Evolutionary conservation across 2,113 vertebrate species (phyloP).

Genomic region (Oryzias melastigma): DNA sequence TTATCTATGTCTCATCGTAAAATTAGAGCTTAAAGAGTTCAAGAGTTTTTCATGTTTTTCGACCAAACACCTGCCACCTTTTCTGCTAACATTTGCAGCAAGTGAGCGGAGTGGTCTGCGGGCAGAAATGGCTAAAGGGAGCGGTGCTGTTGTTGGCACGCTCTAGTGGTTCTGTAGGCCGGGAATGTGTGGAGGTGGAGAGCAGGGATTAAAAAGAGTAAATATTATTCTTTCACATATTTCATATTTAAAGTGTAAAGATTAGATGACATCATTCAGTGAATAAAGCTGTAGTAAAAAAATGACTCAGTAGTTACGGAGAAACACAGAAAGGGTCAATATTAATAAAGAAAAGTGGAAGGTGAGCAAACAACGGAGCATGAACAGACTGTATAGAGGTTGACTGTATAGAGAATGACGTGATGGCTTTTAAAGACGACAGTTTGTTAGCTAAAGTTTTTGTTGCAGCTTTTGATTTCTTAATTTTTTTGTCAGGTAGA

Average conservation of each 20-base stretch:
- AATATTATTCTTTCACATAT: constrained; percentile 63
- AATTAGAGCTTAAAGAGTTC: too few relatives aligned
- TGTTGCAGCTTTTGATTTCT: too few relatives aligned
- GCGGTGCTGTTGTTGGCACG: constrained; percentile 65
- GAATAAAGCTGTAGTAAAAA: constrained; percentile 2
- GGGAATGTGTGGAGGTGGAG: constrained; percentile 58
- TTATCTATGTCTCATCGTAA: too few relatives aligned
- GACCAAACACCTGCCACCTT: constrained; percentile 46
- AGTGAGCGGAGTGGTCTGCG: constrained; percentile 13
- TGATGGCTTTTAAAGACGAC: too few relatives aligned
- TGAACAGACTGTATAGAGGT: too few relatives aligned
- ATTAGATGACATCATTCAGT: constrained; percentile 45
- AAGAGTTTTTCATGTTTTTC: constrained; percentile 4
- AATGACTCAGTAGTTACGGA: constrained; percentile 7
- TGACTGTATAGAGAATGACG: too few relatives aligned
- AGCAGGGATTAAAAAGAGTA: constrained; percentile 56
- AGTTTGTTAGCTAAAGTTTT: too few relatives aligned
- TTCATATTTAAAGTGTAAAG: constrained; percentile 32
- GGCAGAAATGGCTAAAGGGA: constrained; percentile 29
- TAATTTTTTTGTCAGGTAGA: too few relatives aligned
- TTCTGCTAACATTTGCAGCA: constrained; percentile 15
- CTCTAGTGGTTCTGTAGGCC: constrained; percentile 33
- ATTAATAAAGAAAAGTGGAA: constrained; percentile 1
- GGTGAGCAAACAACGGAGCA: neutral
- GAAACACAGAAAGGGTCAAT: neutral